These are phyloP conservation scores for Zapornia atra DNA, from an alignment of 2,113 vertebrate species.

Conservation along the genomic window DNA sequence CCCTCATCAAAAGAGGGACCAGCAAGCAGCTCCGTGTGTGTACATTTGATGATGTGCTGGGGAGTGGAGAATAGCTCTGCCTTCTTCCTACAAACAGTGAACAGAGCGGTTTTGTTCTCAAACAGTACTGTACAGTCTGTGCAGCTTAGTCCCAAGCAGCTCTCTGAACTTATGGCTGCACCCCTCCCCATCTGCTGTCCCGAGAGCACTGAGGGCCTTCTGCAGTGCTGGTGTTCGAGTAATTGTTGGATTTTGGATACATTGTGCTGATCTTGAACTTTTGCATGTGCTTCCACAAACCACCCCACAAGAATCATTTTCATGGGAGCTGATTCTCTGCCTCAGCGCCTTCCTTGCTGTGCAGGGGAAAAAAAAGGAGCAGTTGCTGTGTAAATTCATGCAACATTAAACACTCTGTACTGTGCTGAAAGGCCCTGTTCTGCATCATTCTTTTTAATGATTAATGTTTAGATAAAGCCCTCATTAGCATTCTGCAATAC, in stretches of 20 bases:
- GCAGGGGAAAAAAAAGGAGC: background rate
- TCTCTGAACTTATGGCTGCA: background rate
- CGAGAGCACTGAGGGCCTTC: background rate
- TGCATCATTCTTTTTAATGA: conserved; percentile 10
- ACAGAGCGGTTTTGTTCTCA: conserved; percentile 64
- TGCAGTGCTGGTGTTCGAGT: background rate
- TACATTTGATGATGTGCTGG: conserved; percentile 24
- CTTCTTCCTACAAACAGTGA: background rate
- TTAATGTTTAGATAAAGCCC: conserved; percentile 21
- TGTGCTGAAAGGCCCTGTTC: background rate
- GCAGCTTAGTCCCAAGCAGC: background rate
- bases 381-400: conserved; percentile 19
- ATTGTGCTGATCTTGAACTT: background rate
- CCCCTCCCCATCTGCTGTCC: background rate
- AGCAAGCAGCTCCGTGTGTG: background rate
- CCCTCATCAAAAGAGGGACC: background rate
- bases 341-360: background rate
- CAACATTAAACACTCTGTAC: conserved; percentile 17
- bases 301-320: background rate
- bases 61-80: background rate
- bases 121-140: conserved; percentile 34
- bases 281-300: background rate
- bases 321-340: background rate
- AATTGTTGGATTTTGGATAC: background rate
- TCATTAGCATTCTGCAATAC: conserved; percentile 12